phyloP scores from a whole-genome alignment of 2,113 vertebrate species.

The Paracanthobrama guichenoti region DNA sequence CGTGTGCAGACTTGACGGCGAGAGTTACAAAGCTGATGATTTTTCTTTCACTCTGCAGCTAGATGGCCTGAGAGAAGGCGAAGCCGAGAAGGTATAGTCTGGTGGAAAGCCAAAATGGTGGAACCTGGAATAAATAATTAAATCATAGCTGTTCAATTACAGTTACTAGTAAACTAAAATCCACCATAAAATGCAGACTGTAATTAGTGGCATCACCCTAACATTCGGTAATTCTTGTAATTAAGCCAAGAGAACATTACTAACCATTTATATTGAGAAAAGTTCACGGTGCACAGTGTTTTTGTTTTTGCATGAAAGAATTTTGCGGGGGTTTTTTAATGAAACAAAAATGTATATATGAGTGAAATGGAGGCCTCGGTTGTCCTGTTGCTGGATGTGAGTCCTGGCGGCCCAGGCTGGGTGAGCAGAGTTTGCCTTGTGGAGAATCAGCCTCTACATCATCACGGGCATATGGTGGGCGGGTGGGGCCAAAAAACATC shows the following conservation, averaged over 20 bases:
- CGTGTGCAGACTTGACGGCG: constrained; percentile 32
- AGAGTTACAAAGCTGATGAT: constrained; percentile 29
- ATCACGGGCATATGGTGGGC: constrained; percentile 37
- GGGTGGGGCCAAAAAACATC: constrained; percentile 1
- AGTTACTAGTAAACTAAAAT: constrained; percentile 69
- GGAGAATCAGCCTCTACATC: constrained; percentile 61
- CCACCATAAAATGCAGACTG: constrained; percentile 3
- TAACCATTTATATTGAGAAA: constrained; percentile 60
- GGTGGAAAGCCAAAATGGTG: constrained; percentile 39
- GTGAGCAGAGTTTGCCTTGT: constrained; percentile 72
- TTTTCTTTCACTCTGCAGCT: constrained; percentile 70
- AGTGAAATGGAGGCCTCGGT: constrained; percentile 62
- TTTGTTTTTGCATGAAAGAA: neutral
- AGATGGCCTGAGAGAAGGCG: constrained; percentile 63
- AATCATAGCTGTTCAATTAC: constrained; percentile 20
- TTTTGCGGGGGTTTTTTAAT: neutral
- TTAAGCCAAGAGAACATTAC: constrained; percentile 46
- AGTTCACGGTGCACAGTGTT: neutral
- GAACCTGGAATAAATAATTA: constrained; percentile 34
- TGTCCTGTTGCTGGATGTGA: constrained; percentile 62
- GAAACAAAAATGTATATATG: neutral
- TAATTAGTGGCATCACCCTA: constrained; percentile 62
- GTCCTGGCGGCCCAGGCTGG: constrained; percentile 66
- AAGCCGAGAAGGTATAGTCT: constrained; percentile 73
- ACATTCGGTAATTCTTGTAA: constrained; percentile 70